Conservation (phyloP, 2,113 vertebrate genomes). For the Neomonachus schauinslandi region DNA sequence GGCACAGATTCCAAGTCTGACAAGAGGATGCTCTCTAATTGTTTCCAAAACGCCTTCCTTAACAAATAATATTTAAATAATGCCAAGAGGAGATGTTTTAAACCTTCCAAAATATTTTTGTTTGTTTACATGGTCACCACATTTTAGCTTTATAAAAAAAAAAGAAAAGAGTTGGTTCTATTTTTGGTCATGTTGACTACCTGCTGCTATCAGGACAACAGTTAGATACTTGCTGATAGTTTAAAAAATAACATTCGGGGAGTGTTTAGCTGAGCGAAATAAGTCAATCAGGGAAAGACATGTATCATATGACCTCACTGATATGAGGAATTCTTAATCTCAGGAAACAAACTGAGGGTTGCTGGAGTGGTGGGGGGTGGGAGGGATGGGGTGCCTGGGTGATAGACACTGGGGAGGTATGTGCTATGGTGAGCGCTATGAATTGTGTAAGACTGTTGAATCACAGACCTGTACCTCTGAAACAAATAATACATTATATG, state of each 20-base stretch:
- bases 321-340: no score
- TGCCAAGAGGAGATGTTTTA: conserved; percentile 32
- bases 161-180: neutral
- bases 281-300: no score
- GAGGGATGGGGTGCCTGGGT: no score
- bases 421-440: no score
- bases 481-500: no score
- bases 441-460: no score
- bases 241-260: neutral
- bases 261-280: no score
- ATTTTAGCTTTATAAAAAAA: neutral
- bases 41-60: conserved; percentile 21
- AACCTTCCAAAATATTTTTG: conserved; percentile 29
- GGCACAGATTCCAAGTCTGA: neutral
- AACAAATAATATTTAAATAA: conserved; percentile 58
- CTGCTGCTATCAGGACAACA: neutral
- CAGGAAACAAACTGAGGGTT: no score
- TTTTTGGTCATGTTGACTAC: neutral
- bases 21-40: neutral
- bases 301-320: no score
- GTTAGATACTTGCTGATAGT: neutral
- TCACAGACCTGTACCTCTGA: no score
- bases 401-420: no score
- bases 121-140: conserved; percentile 14
- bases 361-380: no score